A percentile compares a stretch with the other conserved stretches of the same genome.
Evolutionary conservation across 2,888 invertebrate genomes (phyloP).

Genomic region (Chydorus sphaericus): DNA sequence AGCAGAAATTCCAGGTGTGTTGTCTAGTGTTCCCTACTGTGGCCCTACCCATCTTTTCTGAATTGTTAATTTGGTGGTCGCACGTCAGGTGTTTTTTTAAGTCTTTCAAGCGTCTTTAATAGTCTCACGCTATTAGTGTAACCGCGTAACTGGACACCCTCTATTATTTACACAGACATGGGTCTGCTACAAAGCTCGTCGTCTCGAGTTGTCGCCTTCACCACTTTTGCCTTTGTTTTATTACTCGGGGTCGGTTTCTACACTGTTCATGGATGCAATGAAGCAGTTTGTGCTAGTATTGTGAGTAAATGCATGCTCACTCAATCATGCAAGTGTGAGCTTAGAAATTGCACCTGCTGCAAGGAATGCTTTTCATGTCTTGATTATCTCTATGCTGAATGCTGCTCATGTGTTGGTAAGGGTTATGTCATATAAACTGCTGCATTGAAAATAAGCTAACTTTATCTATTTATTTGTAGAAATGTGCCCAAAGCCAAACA

Average conservation of each 20-base stretch:
- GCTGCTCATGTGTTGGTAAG: slow-evolving; percentile 95
- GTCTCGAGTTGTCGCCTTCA: too few species aligned
- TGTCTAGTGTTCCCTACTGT: too few species aligned
- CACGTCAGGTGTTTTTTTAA: too few species aligned
- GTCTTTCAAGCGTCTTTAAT: too few species aligned
- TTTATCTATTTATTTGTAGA: slow-evolving; percentile 40
- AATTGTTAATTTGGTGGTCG: too few species aligned
- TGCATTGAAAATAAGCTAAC: neutral
- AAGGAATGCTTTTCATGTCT: slow-evolving; percentile 84
- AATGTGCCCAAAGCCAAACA: slow-evolving; percentile 73
- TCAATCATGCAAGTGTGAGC: slow-evolving; percentile 88
- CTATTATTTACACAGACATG: too few species aligned
- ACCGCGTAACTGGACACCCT: too few species aligned
- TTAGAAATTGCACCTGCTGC: slow-evolving; percentile 85
- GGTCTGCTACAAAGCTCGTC: too few species aligned
- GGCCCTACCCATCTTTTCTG: too few species aligned
- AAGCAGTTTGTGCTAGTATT: slow-evolving; percentile 85
- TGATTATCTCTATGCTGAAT: slow-evolving; percentile 75
- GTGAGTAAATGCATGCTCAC: slow-evolving; percentile 94
- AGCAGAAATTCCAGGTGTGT: too few species aligned
- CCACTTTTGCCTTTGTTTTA: neutral
- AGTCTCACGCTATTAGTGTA: too few species aligned
- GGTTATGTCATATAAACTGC: slow-evolving; percentile 18
- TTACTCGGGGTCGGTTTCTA: neutral
- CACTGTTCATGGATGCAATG: slow-evolving; percentile 49